These are phyloP conservation scores for Ceyx cyanopectus DNA, from an alignment of 2,113 vertebrate species.

Conservation along the genomic window DNA sequence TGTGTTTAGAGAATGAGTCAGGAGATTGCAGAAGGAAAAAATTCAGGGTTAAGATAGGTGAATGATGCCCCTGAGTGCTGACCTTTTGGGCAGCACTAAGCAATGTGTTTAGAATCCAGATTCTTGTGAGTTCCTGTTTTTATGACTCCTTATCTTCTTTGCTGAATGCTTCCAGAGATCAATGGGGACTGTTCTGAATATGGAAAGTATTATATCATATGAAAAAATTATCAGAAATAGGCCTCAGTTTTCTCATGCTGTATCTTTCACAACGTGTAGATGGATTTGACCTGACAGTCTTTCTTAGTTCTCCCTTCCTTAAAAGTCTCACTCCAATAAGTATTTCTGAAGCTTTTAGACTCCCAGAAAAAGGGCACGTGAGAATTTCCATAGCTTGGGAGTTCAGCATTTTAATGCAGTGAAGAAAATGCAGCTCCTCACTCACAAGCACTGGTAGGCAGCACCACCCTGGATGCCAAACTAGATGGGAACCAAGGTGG, in stretches of 20 bases:
- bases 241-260: background rate
- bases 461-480: background rate
- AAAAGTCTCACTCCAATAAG: background rate
- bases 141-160: constrained; percentile 19
- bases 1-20: constrained; percentile 35
- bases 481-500: background rate
- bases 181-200: constrained; percentile 13
- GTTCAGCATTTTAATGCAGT: background rate
- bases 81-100: background rate
- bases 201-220: background rate
- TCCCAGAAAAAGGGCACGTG: background rate
- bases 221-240: constrained; percentile 9
- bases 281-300: constrained; percentile 6
- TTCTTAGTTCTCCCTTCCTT: constrained; percentile 22
- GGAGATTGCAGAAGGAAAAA: constrained; percentile 28
- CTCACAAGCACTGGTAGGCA: background rate
- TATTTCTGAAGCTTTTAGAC: background rate
- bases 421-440: background rate
- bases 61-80: constrained; percentile 19
- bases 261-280: constrained; percentile 1
- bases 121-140: constrained; percentile 20
- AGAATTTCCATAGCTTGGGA: constrained; percentile 21
- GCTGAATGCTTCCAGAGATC: constrained; percentile 17
- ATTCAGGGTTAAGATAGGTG: background rate
- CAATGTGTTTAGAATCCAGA: constrained; percentile 3